A percentile compares a stretch with the other conserved stretches of the same genome.
phyloP scores from a whole-genome alignment of 2,113 vertebrate species.

The Seriola aureovittata region DNA sequence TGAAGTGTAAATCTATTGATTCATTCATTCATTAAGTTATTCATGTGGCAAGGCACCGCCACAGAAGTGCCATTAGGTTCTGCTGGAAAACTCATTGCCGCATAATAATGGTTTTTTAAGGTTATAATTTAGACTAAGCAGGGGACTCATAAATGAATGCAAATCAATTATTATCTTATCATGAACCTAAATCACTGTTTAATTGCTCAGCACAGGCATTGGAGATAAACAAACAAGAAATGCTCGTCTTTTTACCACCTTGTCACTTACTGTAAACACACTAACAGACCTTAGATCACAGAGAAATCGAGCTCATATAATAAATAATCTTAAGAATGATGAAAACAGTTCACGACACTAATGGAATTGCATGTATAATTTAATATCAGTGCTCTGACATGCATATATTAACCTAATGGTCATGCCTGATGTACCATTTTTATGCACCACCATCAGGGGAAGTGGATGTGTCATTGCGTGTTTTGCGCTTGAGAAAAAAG shows the following conservation, averaged over 20 bases:
- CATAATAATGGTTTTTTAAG: constrained; percentile 55
- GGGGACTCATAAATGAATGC: constrained; percentile 44
- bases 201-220: not conserved
- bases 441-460: not conserved
- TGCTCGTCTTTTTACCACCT: not conserved
- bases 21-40: constrained; percentile 39
- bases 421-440: not conserved
- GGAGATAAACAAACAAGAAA: constrained; percentile 22
- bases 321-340: not conserved
- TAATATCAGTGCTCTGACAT: not conserved
- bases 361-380: not conserved
- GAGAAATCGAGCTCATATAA: not conserved
- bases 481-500: not conserved
- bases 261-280: constrained; percentile 10
- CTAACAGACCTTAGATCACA: not conserved
- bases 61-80: constrained; percentile 31
- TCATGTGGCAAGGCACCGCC: constrained; percentile 20
- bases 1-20: constrained; percentile 48
- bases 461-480: not conserved
- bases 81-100: constrained; percentile 19
- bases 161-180: constrained; percentile 52
- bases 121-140: constrained; percentile 36
- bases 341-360: not conserved
- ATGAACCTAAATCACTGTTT: constrained; percentile 48
- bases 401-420: constrained; percentile 7